These are phyloP conservation scores for Coboldia fuscipes DNA, from an alignment of 1,140 invertebrate genomes.

Conservation along the genomic window DNA sequence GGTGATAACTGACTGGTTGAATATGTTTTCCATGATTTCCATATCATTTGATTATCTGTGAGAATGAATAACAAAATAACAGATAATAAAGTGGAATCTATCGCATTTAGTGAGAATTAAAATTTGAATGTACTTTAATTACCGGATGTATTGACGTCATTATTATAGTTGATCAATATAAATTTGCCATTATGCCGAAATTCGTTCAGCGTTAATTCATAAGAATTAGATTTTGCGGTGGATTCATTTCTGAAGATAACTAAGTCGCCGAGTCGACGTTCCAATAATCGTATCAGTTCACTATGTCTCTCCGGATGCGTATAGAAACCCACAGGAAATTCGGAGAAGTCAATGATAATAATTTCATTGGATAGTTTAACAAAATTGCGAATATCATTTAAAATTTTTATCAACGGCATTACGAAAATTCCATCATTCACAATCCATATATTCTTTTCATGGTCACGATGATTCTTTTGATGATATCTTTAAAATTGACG, in stretches of 20 bases:
- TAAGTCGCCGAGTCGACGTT: conserved; percentile 11
- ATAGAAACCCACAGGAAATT: conserved; percentile 15
- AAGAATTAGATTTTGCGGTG: conserved; percentile 7
- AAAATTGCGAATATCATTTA: conserved; percentile 30
- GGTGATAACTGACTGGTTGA: no score
- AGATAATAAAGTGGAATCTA: no score
- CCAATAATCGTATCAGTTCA: conserved; percentile 9
- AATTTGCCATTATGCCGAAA: not conserved
- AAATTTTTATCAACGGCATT: conserved; percentile 23
- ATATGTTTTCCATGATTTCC: no score
- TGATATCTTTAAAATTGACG: conserved; percentile 1
- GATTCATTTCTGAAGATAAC: conserved; percentile 9
- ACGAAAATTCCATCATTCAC: conserved; percentile 34
- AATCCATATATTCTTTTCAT: conserved; percentile 26
- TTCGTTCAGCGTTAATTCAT: conserved; percentile 8
- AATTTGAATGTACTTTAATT: no score
- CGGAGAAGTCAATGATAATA: conserved; percentile 30
- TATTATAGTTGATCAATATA: no score
- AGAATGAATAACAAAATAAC: no score
- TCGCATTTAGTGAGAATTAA: no score
- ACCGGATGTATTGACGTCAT: no score
- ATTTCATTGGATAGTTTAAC: conserved; percentile 27
- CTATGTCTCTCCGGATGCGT: conserved; percentile 15
- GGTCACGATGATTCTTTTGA: conserved; percentile 8
- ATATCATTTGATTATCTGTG: no score